Base-by-base conservation (phyloP, 92 coral and sea anemone species). In the Heliopora coerulea region DNA sequence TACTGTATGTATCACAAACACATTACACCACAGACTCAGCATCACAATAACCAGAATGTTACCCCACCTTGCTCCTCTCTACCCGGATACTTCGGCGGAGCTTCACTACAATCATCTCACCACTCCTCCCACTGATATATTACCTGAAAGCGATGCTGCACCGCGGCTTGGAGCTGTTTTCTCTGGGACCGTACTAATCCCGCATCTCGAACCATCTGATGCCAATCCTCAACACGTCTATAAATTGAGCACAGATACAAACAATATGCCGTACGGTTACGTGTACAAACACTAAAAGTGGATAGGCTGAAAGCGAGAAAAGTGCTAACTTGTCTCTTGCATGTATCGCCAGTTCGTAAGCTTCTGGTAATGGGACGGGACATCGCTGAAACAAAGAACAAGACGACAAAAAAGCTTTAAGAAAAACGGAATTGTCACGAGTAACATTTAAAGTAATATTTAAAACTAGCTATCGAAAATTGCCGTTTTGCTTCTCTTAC, bases 101-200 rank as follows among this genome's bases (percentile, higher is more conserved):
- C 27, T 25, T 9, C 42, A n/a, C n/a, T n/a, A n/a, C n/a, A n/a
- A n/a, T n/a, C 42, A 37, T 4, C 42, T 15, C 52, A 8, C n/a
- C 10, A 15, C n/a, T n/a, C 10, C 52, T 6, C 52, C 52, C n/a
- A 46, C n/a, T 46, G 7, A 6, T 15, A 28, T 3, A 10, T 18
- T 59, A 92, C 97, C 97, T 92, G 97, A 46, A 92, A 92, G 56
- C 97, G 86, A 65, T 86, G 87, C 75, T 92, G 96, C 12, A 92
- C 97, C 3, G 86, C 96, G 30, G 87, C 82, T 82, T 90, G 97
- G 1, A 92, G 81, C 70, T 92, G 97, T 37, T 84, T 83, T 58
- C 97, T 85, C 46, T 92, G 92, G 14, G 79, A 32, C 56, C 86
- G 87, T 20, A 64, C 46, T 18, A 92, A 85, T 21, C 79, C 72